Evolutionary conservation across 2,113 vertebrate genomes (phyloP), one percentile per base, ranked within the genome.

Genomic region (pig (Sus scrofa)): DNA sequence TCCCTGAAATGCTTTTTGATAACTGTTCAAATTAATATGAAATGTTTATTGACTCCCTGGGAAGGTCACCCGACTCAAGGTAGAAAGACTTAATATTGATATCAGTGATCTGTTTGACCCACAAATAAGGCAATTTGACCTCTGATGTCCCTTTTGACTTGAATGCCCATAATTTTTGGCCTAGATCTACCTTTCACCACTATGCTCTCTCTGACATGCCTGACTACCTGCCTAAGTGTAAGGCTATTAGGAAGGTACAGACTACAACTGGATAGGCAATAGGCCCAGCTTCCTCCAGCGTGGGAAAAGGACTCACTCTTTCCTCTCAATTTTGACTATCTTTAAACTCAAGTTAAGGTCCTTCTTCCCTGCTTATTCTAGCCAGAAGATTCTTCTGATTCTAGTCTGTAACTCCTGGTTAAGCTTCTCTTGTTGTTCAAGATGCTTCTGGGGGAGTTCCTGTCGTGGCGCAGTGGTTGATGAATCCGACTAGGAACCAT

Each of bases 1-100:
- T n/a, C n/a, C n/a, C n/a, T 81, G 14, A 85, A 84, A 32, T 91
- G 62, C 2, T 34, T 93, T 87, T 88, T 70, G 3, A n/a, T 14
- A 39, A 30, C 39, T 89, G 58, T 67, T 89, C 14, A 94, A 95
- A 15, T 91, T 44, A 79, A n/a, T 94, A 78, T 22, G 85, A 94
- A 22, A 88, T 24, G 19, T 75, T 50, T 58, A 39, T 86, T 37
- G 22, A 68, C 63, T 75, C 12, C 26, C n/a, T 91, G 30, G 22
- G 11, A 95, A 60, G 39, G 34, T 85, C 71, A 93, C 39, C 10
- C 93, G 18, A 87, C 2, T 79, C n/a, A 89, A 95, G 24, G 6
- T 92, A 79, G 13, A 82, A 86, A 90, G 27, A 67, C 70, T 78
- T 87, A 63, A 84, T 93, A 24, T 79, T 52, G 15, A 86, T 63